Evolutionary conservation across 2,888 invertebrate species (phyloP).

Genomic region (Drosophila planitibia): DNA sequence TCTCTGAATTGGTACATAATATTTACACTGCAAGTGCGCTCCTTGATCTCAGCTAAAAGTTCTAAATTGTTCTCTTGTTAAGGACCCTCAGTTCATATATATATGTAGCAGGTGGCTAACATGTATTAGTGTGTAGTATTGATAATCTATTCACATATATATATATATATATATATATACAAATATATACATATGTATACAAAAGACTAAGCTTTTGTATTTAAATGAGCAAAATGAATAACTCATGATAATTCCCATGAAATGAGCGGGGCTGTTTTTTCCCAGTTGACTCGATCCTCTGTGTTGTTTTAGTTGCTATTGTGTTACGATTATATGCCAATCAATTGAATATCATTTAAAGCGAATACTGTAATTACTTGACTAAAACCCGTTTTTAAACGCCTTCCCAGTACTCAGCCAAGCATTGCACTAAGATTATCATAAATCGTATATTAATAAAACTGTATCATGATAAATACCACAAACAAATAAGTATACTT

Average conservation of each 20-base stretch:
- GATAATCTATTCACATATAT: no score
- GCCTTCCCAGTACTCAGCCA: background rate
- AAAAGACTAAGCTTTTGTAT: conserved; percentile 3
- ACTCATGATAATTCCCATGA: conserved; percentile 9
- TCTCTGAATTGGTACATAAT: background rate
- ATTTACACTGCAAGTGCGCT: background rate
- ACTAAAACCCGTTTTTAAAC: conserved; percentile 16
- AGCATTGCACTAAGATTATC: conserved; percentile 2
- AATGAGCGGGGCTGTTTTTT: background rate
- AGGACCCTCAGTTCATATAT: no score
- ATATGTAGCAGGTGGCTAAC: no score
- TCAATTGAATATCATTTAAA: conserved; percentile 15
- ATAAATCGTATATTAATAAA: background rate
- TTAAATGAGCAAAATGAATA: background rate
- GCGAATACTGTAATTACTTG: conserved; percentile 9
- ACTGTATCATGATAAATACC: background rate
- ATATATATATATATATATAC: background rate
- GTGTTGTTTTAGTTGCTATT: background rate
- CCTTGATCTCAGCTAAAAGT: background rate
- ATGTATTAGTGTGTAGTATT: no score
- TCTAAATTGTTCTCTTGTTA: no score
- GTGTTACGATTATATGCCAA: background rate
- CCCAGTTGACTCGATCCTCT: background rate
- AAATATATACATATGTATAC: background rate
- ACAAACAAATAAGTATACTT: background rate